A percentile compares a stretch with the other conserved stretches of the same genome.
These are phyloP conservation scores for Eueides isabella DNA, from an alignment of 1,140 invertebrate species.

Conservation along the genomic window DNA sequence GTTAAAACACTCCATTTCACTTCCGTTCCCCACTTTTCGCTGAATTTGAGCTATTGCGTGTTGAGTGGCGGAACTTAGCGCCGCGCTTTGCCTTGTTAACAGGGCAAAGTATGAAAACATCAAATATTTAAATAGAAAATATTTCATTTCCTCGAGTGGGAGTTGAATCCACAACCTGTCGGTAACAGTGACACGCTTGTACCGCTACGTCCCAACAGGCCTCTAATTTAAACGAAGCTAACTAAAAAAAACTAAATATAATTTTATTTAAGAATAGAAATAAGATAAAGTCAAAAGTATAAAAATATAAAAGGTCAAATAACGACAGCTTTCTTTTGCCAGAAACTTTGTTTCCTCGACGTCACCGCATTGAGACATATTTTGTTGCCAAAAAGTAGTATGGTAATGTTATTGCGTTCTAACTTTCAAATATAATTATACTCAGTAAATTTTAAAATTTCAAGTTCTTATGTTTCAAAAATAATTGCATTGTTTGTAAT, in stretches of 20 bases:
- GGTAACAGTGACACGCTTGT: too few relatives aligned
- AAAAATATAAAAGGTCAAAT: background rate
- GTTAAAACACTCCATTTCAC: too few relatives aligned
- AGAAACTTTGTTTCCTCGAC: background rate
- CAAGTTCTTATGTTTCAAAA: background rate
- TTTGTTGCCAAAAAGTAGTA: background rate
- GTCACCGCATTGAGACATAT: background rate
- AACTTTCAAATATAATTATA: conserved; percentile 1
- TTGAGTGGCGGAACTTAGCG: too few relatives aligned
- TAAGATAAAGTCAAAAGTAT: background rate
- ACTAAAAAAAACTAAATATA: background rate
- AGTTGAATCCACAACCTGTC: too few relatives aligned
- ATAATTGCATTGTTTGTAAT: background rate
- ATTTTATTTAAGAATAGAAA: background rate
- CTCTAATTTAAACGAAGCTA: too few relatives aligned
- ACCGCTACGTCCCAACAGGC: too few relatives aligned
- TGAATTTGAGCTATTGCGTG: too few relatives aligned
- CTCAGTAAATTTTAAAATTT: background rate
- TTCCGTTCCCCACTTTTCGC: too few relatives aligned
- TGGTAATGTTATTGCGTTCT: background rate
- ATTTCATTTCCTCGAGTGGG: too few relatives aligned
- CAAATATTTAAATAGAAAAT: too few relatives aligned
- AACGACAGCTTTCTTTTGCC: background rate
- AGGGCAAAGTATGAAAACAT: too few relatives aligned
- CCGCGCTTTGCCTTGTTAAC: too few relatives aligned